Base-by-base conservation (phyloP, 2,113 vertebrate species). In the Hystrix cristata region DNA sequence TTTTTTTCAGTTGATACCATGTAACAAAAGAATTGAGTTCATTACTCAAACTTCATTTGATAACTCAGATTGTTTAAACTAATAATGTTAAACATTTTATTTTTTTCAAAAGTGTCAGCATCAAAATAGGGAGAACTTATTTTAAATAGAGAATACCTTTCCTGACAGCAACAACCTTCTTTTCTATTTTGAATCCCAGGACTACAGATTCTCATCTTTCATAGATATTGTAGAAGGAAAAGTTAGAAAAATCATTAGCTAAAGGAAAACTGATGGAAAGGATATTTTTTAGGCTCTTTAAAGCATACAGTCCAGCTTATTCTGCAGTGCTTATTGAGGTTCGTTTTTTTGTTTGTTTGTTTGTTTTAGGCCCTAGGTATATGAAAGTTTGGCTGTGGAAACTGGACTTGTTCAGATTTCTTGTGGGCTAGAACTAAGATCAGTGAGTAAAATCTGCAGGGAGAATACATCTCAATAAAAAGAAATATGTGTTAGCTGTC, bases 131-230 rank as follows among this genome's bases (percentile, higher is more conserved):
- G 16, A 83, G 34, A n/a, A n/a, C 89, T 95, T 91, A 76, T 85
- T 96, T 96, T 90, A 84, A 95, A 55, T 83, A 90, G 64, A 84
- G 80, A 92, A 92, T 85, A 85, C 29, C 55, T 88, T 78, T 76
- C 55, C 29, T 64, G 62, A 69, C 12, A 92, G 25, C 38, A 89
- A 5, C 55, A 89, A 9, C 29, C 14, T 46, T 31, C 57, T 96
- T 92, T 94, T 57, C 13, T 87, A 8, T 90, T 95, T 91, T 60
- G 78, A 16, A 64, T 97, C 53, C 60, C 19, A 92, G 31, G 25
- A 81, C 74, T 94, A 2, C 80, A 79, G 62, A 51, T 91, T 86
- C 78, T 25, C 14, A 80, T 96, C 96, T 96, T 10, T 25, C 11
- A 15, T 59, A 83, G 62, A 69, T 89, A 15, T 71, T 95, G 38